Base-by-base conservation (phyloP, 37 sponge, comb jelly and placozoan species). In the Spongia lamella region DNA sequence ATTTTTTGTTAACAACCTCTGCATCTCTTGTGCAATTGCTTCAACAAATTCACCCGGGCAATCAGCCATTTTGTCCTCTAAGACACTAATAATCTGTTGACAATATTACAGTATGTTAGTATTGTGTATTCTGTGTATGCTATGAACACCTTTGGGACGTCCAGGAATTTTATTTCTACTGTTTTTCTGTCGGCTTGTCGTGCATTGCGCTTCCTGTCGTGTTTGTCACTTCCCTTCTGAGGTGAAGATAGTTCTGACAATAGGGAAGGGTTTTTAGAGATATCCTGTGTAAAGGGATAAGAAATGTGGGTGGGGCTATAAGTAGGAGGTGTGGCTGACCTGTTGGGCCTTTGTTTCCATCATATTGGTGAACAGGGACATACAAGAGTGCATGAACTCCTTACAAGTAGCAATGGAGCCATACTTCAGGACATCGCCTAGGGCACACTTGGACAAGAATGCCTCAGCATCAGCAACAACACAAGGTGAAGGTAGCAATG, bases 281-380 rank as follows among this genome's bases (percentile, higher is more conserved):
- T 5, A 43, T 43, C 47, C 47, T 43, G 47, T 9, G 47, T 5
- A 43, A 7, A 11, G 60, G 25, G 13, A 7, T 58, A 7, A 58
- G 11, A 15, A 15, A 7, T 58, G 7, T 15, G 6, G 9, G 9
- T 43, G 47, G 7, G 9, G 14, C 6, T 26, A 58, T 58, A 58
- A 58, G 38, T 43, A 43, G 47, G 9, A 9, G 47, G 47, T 43
- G 47, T 43, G 7, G 24, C 49, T 2, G 13, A 93, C 93, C 81
- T 89, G 68, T 24, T 84, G 20, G 0, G 94, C 94, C 52, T 78
- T 93, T 4, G 82, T 84, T 65, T 68, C 34, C 52, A 93, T 66
- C 17, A 75, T 19, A 24, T 79, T 64, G 24, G 59, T n/a, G 38
- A 93, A 93, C 0, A 78, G 15, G 5, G 89, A 75, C 40, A 60